Conservation (phyloP, 2,113 vertebrate genomes). For the Triplophysa rosa region DNA sequence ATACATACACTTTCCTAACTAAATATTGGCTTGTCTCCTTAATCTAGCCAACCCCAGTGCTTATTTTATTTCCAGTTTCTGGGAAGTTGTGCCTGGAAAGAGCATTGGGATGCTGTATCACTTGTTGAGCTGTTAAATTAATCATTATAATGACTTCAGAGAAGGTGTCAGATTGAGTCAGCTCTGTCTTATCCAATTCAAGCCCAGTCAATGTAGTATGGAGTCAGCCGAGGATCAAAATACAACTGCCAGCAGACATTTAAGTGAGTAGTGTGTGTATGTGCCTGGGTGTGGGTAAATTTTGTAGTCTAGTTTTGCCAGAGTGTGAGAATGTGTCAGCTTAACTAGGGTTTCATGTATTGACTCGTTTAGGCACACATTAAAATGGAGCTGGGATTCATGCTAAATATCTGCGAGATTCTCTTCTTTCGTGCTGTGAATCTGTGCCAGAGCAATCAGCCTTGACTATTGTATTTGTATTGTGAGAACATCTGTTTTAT, state of each 20-base stretch:
- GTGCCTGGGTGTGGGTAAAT: constrained; percentile 31
- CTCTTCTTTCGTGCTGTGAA: constrained; percentile 8
- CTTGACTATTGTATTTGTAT: constrained; percentile 63
- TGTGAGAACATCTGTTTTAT: constrained; percentile 68
- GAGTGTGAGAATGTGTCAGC: constrained; percentile 30
- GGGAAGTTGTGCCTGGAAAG: constrained; percentile 27
- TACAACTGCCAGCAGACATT: constrained; percentile 30
- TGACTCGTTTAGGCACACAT: not conserved
- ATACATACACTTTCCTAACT: not conserved
- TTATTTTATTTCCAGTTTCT: constrained; percentile 1
- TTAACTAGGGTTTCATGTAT: constrained; percentile 11
- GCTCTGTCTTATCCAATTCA: constrained; percentile 40
- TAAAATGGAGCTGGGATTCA: not conserved
- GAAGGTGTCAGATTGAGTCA: constrained; percentile 43
- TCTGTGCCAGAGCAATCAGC: constrained; percentile 55
- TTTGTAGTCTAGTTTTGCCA: constrained; percentile 11
- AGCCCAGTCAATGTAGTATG: constrained; percentile 5
- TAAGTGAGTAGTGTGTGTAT: constrained; percentile 6
- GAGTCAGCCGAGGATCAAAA: constrained; percentile 34
- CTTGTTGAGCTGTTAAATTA: constrained; percentile 37
- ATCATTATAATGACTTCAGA: constrained; percentile 50
- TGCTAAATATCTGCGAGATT: constrained; percentile 6
- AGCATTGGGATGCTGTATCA: not conserved
- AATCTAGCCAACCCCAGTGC: not conserved
- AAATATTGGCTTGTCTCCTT: constrained; percentile 4